A percentile compares a stretch with the other conserved stretches of the same genome.
These are phyloP conservation scores for Corythoichthys intestinalis DNA, from an alignment of 2,113 vertebrate species.

Conservation along the genomic window DNA sequence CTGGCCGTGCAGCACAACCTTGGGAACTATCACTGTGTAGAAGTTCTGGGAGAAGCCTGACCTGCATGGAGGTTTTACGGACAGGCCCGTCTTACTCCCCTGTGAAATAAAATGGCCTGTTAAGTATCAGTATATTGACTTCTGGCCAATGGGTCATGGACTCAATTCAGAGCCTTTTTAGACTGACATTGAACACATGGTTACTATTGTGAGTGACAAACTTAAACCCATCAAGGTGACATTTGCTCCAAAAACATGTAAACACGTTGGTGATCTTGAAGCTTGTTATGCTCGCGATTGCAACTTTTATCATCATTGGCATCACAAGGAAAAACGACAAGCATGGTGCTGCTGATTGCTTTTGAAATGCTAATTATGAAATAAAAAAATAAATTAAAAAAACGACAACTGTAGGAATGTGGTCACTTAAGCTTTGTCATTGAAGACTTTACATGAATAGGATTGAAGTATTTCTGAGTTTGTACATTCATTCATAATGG, in stretches of 20 bases:
- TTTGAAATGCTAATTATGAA: neutral
- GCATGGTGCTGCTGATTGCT: neutral
- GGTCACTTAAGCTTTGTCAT: no score
- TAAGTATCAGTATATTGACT: slow-evolving; percentile 56
- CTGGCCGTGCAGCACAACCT: slow-evolving; percentile 68
- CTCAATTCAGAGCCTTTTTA: slow-evolving; percentile 40
- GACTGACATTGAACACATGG: slow-evolving; percentile 26
- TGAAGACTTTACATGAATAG: neutral
- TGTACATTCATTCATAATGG: neutral
- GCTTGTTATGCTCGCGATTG: neutral
- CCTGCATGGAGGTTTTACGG: slow-evolving; percentile 61
- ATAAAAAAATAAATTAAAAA: neutral
- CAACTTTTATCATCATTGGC: neutral
- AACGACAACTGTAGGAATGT: neutral
- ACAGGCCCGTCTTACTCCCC: slow-evolving; percentile 67
- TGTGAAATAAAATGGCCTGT: slow-evolving; percentile 51
- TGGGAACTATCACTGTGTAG: slow-evolving; percentile 77
- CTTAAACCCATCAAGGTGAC: slow-evolving; percentile 11
- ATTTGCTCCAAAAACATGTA: neutral
- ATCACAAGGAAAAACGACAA: neutral
- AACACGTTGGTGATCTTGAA: neutral
- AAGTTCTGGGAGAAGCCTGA: slow-evolving; percentile 78
- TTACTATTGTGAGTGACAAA: slow-evolving; percentile 19
- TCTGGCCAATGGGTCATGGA: slow-evolving; percentile 35
- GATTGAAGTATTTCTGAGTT: neutral